Evolutionary conservation across 2,797 vertebrate species (phyloP), one percentile per base, ranked within the genome.

Genomic region (Luscinia megarhynchos): DNA sequence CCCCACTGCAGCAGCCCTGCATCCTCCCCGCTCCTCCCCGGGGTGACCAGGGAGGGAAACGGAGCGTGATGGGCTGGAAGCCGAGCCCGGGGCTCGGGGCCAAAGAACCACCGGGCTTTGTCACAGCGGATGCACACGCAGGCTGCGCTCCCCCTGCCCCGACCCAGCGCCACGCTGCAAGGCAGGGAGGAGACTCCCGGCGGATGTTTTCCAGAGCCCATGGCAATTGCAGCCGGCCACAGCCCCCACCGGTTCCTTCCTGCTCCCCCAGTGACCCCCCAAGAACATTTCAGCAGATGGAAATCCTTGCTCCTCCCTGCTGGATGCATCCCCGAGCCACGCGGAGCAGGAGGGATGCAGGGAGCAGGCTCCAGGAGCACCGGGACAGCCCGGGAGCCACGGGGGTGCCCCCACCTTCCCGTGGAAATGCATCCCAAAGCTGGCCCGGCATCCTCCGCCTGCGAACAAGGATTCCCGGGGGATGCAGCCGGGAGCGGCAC

Each of bases 211-310:
- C 87, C 46, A 26, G 64, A 70, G 45, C 54, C 61, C 76, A 8
- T 10, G 73, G 86, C 87, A 45, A 68, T 94, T 75, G 63, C 16
- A 73, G 93, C 54, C 1, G 10, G 87, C 38, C 84, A 30, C 61
- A 36, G 83, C 73, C 61, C 72, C 36, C 89, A 17, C 4, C 63
- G 54, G 43, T 67, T 70, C 87, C 90, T 85, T 96, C 91, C 90
- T 79, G 80, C 66, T 78, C 61, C 46, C 1, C 12, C 54, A 4
- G 0, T 4, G 8, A 15, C 10, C 6, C 17, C 7, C 20, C 13
- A 22, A 0, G 9, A 48, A 34, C 34, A 72, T 32, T 69, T 62
- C 70, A 77, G 50, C 84, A 38, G 79, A 87, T 50, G 72, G 75
- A 85, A 79, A 89, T 54, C 72, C 50, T 48, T 34, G 55, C 57